Percentiles rank a stretch among this genome's conserved stretches.
phyloP scores from a whole-genome alignment of 2,888 invertebrate species.

The Pharmacophagus antenor region DNA sequence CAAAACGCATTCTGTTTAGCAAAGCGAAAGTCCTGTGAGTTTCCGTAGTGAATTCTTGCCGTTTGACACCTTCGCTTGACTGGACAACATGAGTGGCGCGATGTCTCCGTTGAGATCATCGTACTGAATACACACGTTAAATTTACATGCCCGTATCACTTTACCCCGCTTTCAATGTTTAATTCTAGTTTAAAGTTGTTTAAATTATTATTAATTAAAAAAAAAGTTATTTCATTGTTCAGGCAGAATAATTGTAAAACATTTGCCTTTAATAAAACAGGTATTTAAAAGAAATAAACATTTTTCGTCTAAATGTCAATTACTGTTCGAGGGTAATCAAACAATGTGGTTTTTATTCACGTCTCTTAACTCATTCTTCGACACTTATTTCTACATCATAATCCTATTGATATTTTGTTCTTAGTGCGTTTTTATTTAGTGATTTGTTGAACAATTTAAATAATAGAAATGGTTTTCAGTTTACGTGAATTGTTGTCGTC shows the following conservation, averaged over 20 bases:
- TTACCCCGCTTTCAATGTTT: constrained; percentile 26
- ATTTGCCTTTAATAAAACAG: background rate
- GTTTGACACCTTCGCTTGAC: constrained; percentile 63
- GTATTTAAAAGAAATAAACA: constrained; percentile 2
- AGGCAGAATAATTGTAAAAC: constrained; percentile 3
- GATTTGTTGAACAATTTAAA: constrained; percentile 37
- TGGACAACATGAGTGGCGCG: constrained; percentile 44
- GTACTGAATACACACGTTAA: constrained; percentile 39
- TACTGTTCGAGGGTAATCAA: constrained; percentile 19
- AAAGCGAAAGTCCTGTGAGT: constrained; percentile 53
- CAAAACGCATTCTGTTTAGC: constrained; percentile 44
- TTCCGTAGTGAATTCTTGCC: constrained; percentile 61
- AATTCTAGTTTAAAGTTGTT: constrained; percentile 7
- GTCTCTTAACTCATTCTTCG: background rate
- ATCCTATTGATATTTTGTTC: background rate
- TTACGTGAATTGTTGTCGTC: constrained; percentile 65
- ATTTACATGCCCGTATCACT: constrained; percentile 17
- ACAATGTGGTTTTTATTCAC: constrained; percentile 1
- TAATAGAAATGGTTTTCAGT: constrained; percentile 64
- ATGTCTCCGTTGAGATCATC: constrained; percentile 53
- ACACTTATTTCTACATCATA: constrained; percentile 3
- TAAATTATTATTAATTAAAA: background rate
- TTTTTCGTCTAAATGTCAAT: constrained; percentile 3
- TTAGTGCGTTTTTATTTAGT: constrained; percentile 29
- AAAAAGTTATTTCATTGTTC: background rate